phyloP scores from a whole-genome alignment of 1,140 invertebrate species.

The Ruditapes philippinarum region DNA sequence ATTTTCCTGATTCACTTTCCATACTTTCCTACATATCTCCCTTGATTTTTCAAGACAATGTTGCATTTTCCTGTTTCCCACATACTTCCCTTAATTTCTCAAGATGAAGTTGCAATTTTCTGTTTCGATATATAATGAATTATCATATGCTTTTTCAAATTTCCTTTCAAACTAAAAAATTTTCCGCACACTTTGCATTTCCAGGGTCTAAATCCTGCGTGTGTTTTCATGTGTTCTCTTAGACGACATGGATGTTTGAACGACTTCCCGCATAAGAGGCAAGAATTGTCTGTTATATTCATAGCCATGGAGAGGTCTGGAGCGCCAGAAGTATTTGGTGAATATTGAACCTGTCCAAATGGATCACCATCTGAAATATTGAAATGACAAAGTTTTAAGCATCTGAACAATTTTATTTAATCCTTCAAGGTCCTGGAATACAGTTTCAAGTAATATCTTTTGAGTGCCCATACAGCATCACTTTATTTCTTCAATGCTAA shows the following conservation, averaged over 20 bases:
- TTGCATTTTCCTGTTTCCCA: no score
- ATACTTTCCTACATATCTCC: no score
- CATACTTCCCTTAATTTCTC: no score
- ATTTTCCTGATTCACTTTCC: no score
- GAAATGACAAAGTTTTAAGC: no score
- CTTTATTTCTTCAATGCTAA: no score
- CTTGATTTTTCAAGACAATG: no score
- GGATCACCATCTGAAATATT: background rate
- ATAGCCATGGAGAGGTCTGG: background rate
- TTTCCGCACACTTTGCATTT: constrained; percentile 85
- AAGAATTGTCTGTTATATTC: background rate
- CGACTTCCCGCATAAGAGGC: background rate
- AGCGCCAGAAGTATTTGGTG: background rate
- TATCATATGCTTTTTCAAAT: constrained; percentile 73
- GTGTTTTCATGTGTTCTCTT: constrained; percentile 82
- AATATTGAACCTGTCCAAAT: background rate
- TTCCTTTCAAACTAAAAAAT: constrained; percentile 72
- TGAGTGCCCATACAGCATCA: no score
- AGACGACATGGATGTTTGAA: constrained; percentile 35
- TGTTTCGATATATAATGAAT: background rate
- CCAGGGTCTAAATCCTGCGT: constrained; percentile 84
- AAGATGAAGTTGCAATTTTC: no score
- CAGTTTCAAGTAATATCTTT: no score
- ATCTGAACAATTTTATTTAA: no score
- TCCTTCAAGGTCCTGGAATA: no score